These are phyloP conservation scores for Melinaea marsaeus DNA, from an alignment of 2,888 invertebrate species.

Conservation along the genomic window DNA sequence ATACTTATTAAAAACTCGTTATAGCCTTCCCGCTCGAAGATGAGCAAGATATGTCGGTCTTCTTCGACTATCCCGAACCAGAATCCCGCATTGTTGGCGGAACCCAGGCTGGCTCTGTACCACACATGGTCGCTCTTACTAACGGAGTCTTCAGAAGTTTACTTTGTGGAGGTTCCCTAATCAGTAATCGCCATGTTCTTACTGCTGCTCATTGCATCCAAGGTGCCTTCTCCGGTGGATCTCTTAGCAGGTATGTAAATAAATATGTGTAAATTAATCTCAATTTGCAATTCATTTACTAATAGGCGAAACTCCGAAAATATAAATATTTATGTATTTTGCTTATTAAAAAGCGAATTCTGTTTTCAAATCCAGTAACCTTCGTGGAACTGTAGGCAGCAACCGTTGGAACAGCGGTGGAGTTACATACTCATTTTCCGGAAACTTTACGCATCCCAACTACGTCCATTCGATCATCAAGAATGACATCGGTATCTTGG, in stretches of 20 bases:
- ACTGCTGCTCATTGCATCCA: constrained; percentile 63
- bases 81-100: constrained; percentile 56
- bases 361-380: neutral
- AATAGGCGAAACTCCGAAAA: neutral
- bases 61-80: constrained; percentile 46
- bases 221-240: constrained; percentile 40
- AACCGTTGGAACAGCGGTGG: constrained; percentile 53
- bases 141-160: constrained; percentile 32
- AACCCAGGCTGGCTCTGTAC: constrained; percentile 45
- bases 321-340: neutral
- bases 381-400: constrained; percentile 21
- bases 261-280: neutral
- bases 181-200: constrained; percentile 43
- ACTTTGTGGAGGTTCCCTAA: constrained; percentile 54
- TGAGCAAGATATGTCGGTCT: constrained; percentile 45
- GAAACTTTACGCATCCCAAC: constrained; percentile 53
- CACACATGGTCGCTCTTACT: constrained; percentile 43
- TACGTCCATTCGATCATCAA: constrained; percentile 44
- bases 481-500: constrained; percentile 42
- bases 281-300: neutral
- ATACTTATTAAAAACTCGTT: constrained; percentile 10
- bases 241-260: constrained; percentile 38
- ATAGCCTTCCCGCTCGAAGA: constrained; percentile 49
- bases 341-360: no score
- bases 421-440: constrained; percentile 37